A percentile compares a stretch with the other conserved stretches of the same genome.
These are phyloP conservation scores for Thymelicus acteon DNA, from an alignment of 2,888 invertebrate genomes.

Conservation along the genomic window DNA sequence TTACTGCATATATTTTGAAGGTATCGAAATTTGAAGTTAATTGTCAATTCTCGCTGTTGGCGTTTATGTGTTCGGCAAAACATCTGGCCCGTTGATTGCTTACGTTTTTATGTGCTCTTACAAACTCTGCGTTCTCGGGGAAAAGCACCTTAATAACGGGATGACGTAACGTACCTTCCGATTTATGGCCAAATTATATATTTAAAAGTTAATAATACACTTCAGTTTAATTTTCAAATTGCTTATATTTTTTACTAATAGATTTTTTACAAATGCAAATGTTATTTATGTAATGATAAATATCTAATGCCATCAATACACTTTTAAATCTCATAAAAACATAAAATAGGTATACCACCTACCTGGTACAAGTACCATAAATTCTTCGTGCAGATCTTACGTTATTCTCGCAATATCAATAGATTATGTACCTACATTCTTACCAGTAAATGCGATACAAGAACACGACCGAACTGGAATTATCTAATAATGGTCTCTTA, in stretches of 20 bases:
- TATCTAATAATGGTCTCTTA: conserved; percentile 61
- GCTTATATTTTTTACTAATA: too few species aligned
- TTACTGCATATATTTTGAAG: conserved; percentile 71
- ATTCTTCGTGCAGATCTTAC: too few species aligned
- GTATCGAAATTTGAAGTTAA: conserved; percentile 78
- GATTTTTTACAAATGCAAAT: too few species aligned
- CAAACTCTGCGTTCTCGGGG: conserved; percentile 58
- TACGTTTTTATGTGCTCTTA: conserved; percentile 79
- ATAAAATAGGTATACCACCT: too few species aligned
- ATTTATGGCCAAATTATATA: conserved; percentile 17
- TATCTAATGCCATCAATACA: too few species aligned
- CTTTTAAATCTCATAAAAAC: too few species aligned
- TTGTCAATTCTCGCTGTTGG: conserved; percentile 76
- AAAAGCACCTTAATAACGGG: conserved; percentile 37
- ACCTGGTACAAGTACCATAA: too few species aligned
- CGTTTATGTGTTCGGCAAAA: conserved; percentile 76
- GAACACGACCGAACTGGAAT: conserved; percentile 31
- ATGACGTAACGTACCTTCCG: conserved; percentile 4
- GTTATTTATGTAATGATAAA: too few species aligned
- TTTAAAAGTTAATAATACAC: conserved; percentile 1
- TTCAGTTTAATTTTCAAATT: not conserved
- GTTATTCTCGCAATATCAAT: not conserved
- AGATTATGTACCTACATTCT: not conserved
- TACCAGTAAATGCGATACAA: conserved; percentile 17
- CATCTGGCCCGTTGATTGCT: conserved; percentile 79